Evolutionary conservation across 35 echinoderm and acorn worm species (phyloP).

Genomic region (Apostichopus parvimensis): DNA sequence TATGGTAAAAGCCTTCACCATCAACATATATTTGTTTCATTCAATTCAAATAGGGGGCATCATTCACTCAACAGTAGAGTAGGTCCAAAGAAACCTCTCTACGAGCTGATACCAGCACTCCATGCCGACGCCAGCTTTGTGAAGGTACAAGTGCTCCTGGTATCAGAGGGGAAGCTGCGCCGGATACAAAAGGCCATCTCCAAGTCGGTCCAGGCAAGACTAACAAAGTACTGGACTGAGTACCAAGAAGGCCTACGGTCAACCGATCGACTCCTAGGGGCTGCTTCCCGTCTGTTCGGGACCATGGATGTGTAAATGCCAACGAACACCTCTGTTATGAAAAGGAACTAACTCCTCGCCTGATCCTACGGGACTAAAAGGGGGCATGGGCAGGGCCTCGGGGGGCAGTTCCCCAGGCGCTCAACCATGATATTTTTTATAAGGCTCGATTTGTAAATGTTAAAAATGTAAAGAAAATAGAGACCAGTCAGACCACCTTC

Average conservation of each 20-base stretch:
- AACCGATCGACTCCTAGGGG: constrained; percentile 31
- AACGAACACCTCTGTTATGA: too few relatives aligned
- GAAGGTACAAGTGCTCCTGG: constrained; percentile 14
- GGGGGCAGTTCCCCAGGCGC: too few relatives aligned
- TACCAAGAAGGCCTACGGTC: background rate
- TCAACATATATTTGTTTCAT: too few relatives aligned
- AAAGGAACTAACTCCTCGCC: too few relatives aligned
- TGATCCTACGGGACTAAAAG: too few relatives aligned
- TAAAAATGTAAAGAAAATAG: too few relatives aligned
- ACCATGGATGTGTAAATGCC: too few relatives aligned
- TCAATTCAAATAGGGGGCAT: constrained; percentile 5
- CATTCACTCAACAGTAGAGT: background rate
- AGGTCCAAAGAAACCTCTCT: background rate
- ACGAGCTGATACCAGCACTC: background rate
- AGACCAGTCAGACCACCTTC: too few relatives aligned
- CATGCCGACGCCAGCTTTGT: background rate
- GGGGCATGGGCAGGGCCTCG: too few relatives aligned
- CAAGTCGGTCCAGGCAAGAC: background rate
- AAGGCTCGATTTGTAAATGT: too few relatives aligned
- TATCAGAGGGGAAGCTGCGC: constrained; percentile 19
- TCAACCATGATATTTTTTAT: too few relatives aligned
- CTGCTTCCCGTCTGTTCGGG: background rate
- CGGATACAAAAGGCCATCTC: background rate
- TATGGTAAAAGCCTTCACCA: too few relatives aligned
- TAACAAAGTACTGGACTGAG: constrained; percentile 26